These are phyloP conservation scores for Metridium senile DNA, from an alignment of 92 coral and sea anemone genomes.

Conservation along the genomic window DNA sequence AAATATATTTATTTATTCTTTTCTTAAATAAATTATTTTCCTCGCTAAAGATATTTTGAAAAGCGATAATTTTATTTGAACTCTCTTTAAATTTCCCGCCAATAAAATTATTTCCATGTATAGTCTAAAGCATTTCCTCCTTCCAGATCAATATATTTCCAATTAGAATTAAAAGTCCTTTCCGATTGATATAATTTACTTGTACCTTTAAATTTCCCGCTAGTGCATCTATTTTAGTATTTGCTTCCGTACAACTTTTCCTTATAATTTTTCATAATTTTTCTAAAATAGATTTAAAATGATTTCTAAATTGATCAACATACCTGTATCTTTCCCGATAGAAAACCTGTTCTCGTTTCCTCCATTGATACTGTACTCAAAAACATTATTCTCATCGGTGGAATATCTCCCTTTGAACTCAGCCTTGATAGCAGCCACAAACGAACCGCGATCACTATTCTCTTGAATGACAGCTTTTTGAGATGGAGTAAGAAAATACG, in stretches of 20 bases:
- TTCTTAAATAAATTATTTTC: too few relatives aligned
- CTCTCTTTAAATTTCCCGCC: too few relatives aligned
- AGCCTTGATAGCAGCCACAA: constrained; percentile 77
- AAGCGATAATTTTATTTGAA: too few relatives aligned
- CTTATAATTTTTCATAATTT: too few relatives aligned
- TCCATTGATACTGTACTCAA: constrained; percentile 60
- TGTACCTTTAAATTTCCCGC: background rate
- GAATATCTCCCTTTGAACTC: constrained; percentile 25
- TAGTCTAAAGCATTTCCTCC: too few relatives aligned
- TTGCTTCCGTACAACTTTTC: too few relatives aligned
- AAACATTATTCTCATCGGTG: constrained; percentile 4
- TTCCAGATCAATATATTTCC: too few relatives aligned
- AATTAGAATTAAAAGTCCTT: too few relatives aligned
- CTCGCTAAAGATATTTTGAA: too few relatives aligned
- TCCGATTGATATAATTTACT: too few relatives aligned
- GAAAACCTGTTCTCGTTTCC: constrained; percentile 64
- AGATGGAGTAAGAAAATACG: constrained; percentile 58
- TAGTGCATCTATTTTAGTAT: background rate
- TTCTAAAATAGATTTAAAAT: background rate
- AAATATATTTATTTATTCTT: too few relatives aligned
- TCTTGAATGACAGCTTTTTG: constrained; percentile 63
- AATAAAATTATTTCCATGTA: too few relatives aligned
- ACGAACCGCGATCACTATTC: constrained; percentile 65
- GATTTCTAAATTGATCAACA: background rate
- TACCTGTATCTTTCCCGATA: constrained; percentile 83